Evolutionary conservation across 2,797 vertebrate species (phyloP).

Genomic region (Bradypodion pumilum): DNA sequence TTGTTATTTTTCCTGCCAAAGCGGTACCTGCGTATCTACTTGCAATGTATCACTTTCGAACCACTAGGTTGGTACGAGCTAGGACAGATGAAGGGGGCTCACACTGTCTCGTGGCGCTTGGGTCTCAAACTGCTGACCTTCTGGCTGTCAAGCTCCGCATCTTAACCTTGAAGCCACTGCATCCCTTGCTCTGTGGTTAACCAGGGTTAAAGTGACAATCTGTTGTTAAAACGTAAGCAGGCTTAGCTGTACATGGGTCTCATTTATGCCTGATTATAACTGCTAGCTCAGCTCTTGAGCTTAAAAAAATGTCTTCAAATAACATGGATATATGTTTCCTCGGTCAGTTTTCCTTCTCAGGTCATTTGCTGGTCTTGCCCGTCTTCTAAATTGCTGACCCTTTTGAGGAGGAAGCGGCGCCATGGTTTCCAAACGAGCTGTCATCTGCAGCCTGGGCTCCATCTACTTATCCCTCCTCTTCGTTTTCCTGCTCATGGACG

Average conservation of each 20-base stretch:
- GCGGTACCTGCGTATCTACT: too few species aligned
- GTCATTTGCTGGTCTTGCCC: not conserved
- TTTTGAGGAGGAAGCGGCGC: not conserved
- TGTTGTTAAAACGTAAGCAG: not conserved
- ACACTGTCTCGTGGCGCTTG: too few species aligned
- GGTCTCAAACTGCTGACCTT: too few species aligned
- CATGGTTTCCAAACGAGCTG: conserved; percentile 73
- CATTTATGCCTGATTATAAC: not conserved
- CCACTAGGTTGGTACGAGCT: too few species aligned
- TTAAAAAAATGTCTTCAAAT: not conserved
- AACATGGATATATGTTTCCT: rapidly evolving
- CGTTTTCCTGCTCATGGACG: conserved; percentile 74
- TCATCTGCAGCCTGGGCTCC: conserved; percentile 70
- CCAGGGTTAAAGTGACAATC: not conserved
- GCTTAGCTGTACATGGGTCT: not conserved
- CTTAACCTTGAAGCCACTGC: too few species aligned
- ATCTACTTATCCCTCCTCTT: conserved; percentile 76
- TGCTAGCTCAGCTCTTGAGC: too few species aligned
- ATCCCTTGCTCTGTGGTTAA: too few species aligned
- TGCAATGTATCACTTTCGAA: too few species aligned
- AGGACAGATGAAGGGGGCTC: too few species aligned
- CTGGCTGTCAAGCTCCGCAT: too few species aligned
- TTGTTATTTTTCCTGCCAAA: too few species aligned
- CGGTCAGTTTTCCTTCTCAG: conserved; percentile 1
- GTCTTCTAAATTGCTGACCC: not conserved